phyloP scores from a whole-genome alignment of 2,888 invertebrate species.

The Stenichneumon culpator region DNA sequence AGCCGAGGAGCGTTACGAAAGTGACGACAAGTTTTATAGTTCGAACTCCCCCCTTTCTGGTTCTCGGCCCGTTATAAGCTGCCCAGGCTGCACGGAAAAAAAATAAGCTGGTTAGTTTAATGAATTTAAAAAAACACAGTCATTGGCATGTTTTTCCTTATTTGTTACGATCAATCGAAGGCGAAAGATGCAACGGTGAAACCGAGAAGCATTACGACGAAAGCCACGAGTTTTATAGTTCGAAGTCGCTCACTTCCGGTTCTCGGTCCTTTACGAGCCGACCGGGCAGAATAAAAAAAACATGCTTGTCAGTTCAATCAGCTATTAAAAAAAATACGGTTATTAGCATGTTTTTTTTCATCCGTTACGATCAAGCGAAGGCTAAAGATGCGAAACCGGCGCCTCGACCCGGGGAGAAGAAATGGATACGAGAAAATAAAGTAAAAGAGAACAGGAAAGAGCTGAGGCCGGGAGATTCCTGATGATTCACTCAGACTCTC shows the following conservation, averaged over 20 bases:
- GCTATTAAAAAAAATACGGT: background rate
- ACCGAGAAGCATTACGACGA: background rate
- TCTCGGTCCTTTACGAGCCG: background rate
- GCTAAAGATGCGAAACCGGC: background rate
- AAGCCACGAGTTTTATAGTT: background rate
- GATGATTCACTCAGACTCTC: constrained; percentile 43
- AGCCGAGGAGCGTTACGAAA: background rate
- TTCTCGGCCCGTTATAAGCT: background rate
- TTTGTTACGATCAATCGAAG: no score
- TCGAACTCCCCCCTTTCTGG: background rate
- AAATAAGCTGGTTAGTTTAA: no score
- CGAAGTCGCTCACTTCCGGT: background rate
- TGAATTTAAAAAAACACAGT: background rate
- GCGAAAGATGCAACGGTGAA: no score
- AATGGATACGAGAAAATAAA: constrained; percentile 21
- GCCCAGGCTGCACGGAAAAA: background rate
- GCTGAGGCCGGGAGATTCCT: constrained; percentile 8
- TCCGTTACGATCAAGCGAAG: background rate
- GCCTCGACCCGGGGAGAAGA: background rate
- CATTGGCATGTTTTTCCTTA: background rate
- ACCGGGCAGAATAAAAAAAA: background rate
- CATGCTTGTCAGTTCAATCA: background rate
- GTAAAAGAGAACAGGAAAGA: background rate
- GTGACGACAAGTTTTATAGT: constrained; percentile 1
- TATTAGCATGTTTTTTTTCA: background rate